Base-by-base conservation (phyloP, 2,797 vertebrate genomes). In the Poeciliopsis turneri region DNA sequence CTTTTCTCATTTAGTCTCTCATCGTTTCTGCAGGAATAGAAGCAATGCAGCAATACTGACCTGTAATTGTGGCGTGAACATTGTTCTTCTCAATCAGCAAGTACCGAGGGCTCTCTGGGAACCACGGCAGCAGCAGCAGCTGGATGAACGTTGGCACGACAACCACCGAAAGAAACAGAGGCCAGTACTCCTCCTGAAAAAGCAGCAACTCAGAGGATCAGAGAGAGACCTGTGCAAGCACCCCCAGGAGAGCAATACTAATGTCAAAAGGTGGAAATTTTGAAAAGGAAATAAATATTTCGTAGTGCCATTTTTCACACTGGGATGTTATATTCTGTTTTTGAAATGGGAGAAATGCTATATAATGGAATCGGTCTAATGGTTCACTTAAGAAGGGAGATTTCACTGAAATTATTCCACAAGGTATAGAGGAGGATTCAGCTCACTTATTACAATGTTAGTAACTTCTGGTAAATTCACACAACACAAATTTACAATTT, bases 81-180 rank as follows among this genome's bases (percentile, higher is more conserved):
- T 98, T 96, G 0, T 95, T 95, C 86, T 96, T 97, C 90, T 98
- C 97, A 68, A 98, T 98, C 82, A 98, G 94, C 85, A 98, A 93
- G 90, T 97, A 98, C 23, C 97, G 94, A 0, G 97, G 97, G 80
- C 97, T 98, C 92, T 98, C 97, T 0, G 97, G 97, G 88, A 98
- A 98, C 96, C 97, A 97, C 72, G 95, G 97, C 87, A 98, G 94
- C 87, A 97, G 84, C 85, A 97, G 85, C 72, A 98, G 86, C 90
- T 98, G 97, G 61, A 98, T 90, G 72, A 95, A 96, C 20, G 97
- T 96, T 0, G 97, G 97, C 36, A 97, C 20, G 53, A 96, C 95
- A 72, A 97, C 92, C 77, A 97, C 76, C 0, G 97, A 96, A 10
- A 98, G 95, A 75, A 97, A 96, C 33, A 97, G 92, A 6, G 97